Base-by-base conservation (phyloP, 2,888 invertebrate species). In the Mystacides longicornis region DNA sequence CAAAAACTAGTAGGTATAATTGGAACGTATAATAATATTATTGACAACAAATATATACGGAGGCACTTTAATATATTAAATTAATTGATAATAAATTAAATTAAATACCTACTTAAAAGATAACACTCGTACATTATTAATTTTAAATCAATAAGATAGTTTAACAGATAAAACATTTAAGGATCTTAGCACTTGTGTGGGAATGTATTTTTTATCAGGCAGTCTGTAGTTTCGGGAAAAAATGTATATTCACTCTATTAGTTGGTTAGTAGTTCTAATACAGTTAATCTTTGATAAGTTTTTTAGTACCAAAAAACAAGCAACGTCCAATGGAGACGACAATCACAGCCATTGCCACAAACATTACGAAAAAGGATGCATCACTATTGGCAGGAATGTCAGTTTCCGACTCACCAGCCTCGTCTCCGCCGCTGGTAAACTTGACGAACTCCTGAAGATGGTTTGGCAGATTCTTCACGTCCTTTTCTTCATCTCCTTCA, bases 361-460 rank as follows among this genome's bases (percentile, higher is more conserved):
- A 77, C 77, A 54, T 21, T 23, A 54, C 33, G 42, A 51, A 51
- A 51, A 49, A 19, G 22, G 57, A 51, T 16, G 54, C 11, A 49
- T 48, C 51, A 46, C 51, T 54, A 18, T 21, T 19, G 20, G 9
- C 22, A 18, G 52, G 23, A 16, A 48, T 50, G 3, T 37, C 3
- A n/a, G 33, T 71, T 62, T 68, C 67, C 62, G 69, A 78, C 72
- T 79, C 77, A 72, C 77, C 77, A 45, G 56, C 52, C 64, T 78
- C 75, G 61, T 75, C 74, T 58, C 66, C 64, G 64, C 76, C 74
- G 62, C 77, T 75, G 42, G 81, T 78, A 64, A 84, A 81, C 66
- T 79, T 81, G 64, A 89, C 83, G 67, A 90, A 89, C 65, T 91
- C 90, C 66, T 83, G 83, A 66, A 91, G 77, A 71, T 91, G 91